Percentiles rank a stretch among this genome's conserved stretches.
These are phyloP conservation scores for Eupristina koningsbergeri DNA, from an alignment of 1,140 invertebrate species.

Conservation along the genomic window DNA sequence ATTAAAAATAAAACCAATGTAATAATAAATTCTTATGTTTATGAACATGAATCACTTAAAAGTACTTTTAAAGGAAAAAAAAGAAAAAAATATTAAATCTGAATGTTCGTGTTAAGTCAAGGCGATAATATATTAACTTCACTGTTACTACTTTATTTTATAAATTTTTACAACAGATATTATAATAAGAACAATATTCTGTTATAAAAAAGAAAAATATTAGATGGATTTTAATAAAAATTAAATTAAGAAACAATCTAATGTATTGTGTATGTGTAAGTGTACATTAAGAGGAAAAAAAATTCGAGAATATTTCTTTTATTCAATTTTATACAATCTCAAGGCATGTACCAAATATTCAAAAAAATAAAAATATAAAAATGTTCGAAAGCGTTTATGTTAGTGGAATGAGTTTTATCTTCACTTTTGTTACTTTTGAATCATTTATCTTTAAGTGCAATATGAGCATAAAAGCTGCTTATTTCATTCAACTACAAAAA, in stretches of 20 bases:
- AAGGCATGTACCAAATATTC: conserved; percentile 35
- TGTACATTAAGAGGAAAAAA: conserved; percentile 23
- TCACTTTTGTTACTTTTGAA: conserved; percentile 45
- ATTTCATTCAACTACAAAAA: conserved; percentile 5
- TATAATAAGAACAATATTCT: conserved; percentile 22
- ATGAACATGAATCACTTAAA: not conserved
- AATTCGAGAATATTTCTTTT: conserved; percentile 40
- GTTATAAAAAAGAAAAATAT: not conserved
- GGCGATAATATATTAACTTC: conserved; percentile 10
- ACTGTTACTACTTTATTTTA: conserved; percentile 23
- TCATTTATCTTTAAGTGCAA: conserved; percentile 45
- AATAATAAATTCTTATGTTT: too few relatives aligned
- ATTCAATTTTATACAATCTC: conserved; percentile 41
- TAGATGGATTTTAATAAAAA: not conserved
- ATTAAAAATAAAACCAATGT: too few relatives aligned
- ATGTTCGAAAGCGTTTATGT: conserved; percentile 40
- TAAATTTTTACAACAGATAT: conserved; percentile 16
- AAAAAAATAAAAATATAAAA: too few relatives aligned
- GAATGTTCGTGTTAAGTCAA: not conserved
- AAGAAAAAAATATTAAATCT: conserved; percentile 9
- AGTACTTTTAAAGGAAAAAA: not conserved
- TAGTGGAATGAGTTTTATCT: conserved; percentile 8
- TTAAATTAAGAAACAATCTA: conserved; percentile 28
- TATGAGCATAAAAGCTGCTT: conserved; percentile 26
- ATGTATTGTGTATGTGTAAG: conserved; percentile 43